phyloP scores from a whole-genome alignment of 2,888 invertebrate species.

The Druceiella hillmani region DNA sequence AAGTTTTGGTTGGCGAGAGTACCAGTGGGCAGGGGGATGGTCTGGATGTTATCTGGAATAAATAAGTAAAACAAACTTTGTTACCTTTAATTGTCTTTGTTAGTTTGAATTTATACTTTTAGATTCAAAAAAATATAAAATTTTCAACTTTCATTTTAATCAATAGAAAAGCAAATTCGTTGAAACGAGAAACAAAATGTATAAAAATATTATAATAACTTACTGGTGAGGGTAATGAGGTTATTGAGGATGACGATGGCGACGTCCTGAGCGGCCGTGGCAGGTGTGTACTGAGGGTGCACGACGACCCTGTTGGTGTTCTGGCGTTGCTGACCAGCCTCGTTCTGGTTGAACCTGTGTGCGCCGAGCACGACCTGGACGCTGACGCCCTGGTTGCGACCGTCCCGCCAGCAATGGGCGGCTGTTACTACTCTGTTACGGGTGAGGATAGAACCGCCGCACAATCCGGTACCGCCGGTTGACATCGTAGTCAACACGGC shows the following conservation, averaged over 20 bases:
- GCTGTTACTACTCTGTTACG: conserved; percentile 34
- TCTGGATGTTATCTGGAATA: conserved; percentile 28
- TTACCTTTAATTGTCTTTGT: no score
- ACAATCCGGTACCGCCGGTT: conserved; percentile 26
- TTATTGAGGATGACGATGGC: no score
- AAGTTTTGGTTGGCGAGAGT: conserved; percentile 25
- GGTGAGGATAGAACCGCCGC: conserved; percentile 36
- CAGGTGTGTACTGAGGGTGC: conserved; percentile 31
- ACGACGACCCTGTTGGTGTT: conserved; percentile 27
- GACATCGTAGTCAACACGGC: no score
- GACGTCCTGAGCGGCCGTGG: conserved; percentile 30
- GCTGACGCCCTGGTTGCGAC: conserved; percentile 31
- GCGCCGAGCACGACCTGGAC: conserved; percentile 33
- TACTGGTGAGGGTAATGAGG: no score
- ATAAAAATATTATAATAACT: no score
- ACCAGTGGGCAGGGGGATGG: conserved; percentile 29
- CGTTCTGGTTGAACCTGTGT: conserved; percentile 26
- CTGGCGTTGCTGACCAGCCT: conserved; percentile 30
- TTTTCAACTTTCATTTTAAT: no score
- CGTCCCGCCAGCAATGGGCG: conserved; percentile 41
- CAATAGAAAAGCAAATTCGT: no score
- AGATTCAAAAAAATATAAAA: no score
- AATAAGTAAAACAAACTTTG: no score
- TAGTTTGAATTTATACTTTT: no score
- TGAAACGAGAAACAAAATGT: no score